These are phyloP conservation scores for Aspiorhynchus laticeps DNA, from an alignment of 2,113 vertebrate species.

Conservation along the genomic window DNA sequence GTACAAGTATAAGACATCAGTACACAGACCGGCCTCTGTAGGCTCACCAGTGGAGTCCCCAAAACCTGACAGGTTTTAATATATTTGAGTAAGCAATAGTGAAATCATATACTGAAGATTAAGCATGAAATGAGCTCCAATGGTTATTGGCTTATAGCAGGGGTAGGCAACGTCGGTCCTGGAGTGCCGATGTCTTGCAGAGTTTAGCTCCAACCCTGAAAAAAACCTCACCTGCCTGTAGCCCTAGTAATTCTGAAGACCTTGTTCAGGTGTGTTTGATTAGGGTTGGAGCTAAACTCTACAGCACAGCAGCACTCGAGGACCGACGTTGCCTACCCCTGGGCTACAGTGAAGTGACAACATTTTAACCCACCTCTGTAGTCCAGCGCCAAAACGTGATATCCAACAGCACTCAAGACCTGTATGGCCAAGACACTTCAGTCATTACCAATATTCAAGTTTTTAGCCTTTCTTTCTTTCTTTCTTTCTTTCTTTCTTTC, in stretches of 20 bases:
- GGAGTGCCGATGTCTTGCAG: too few species aligned
- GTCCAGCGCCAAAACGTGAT: constrained; percentile 86
- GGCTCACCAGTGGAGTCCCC: constrained; percentile 86
- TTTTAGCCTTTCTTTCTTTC: too few species aligned
- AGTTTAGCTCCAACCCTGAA: too few species aligned
- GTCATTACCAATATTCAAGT: neutral
- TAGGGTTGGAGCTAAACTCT: too few species aligned
- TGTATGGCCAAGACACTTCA: constrained; percentile 62
- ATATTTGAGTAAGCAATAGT: constrained; percentile 29
- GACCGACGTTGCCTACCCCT: too few species aligned
- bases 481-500: too few species aligned
- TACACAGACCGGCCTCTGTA: constrained; percentile 81
- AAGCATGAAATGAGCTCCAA: neutral
- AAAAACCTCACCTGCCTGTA: too few species aligned
- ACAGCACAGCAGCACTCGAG: too few species aligned
- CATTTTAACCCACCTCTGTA: constrained; percentile 81
- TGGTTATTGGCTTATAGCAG: neutral
- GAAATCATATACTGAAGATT: neutral
- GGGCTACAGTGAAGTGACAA: neutral
- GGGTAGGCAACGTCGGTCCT: too few species aligned
- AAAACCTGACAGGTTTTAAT: constrained; percentile 77
- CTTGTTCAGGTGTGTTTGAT: too few species aligned
- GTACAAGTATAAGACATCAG: constrained; percentile 80
- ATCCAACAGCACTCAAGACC: constrained; percentile 83
- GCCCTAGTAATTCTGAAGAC: too few species aligned